phyloP scores from a whole-genome alignment of 1,140 invertebrate genomes.

The Drosophila burlai region DNA sequence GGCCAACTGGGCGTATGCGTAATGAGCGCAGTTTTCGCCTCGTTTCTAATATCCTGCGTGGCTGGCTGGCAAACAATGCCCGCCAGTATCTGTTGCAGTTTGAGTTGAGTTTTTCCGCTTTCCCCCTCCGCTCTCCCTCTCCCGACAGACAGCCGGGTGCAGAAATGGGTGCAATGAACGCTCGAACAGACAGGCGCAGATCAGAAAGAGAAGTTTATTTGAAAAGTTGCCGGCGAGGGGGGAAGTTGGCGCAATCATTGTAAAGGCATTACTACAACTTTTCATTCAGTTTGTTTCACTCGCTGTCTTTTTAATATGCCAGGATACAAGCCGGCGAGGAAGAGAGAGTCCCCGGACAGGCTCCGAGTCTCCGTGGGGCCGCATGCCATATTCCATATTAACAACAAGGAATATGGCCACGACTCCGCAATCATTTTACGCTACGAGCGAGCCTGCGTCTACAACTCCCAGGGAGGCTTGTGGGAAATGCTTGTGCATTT shows the following conservation, averaged over 20 bases:
- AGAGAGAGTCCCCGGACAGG: not conserved
- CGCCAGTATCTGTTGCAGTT: constrained; percentile 28
- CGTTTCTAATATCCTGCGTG: constrained; percentile 69
- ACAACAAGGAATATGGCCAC: constrained; percentile 25
- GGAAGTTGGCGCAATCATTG: constrained; percentile 64
- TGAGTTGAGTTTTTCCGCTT: constrained; percentile 30
- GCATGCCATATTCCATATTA: constrained; percentile 44
- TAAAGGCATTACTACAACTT: constrained; percentile 76
- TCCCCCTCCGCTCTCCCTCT: not conserved
- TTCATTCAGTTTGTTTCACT: constrained; percentile 63
- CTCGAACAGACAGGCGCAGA: constrained; percentile 63
- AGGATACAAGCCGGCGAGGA: constrained; percentile 8
- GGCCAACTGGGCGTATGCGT: constrained; percentile 55
- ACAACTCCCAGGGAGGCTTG: constrained; percentile 17
- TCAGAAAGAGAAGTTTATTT: constrained; percentile 71
- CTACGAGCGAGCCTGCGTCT: constrained; percentile 29
- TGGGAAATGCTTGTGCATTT: constrained; percentile 34
- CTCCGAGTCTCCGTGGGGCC: not conserved
- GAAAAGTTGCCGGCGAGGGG: constrained; percentile 65
- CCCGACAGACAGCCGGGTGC: constrained; percentile 1
- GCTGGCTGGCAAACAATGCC: constrained; percentile 43
- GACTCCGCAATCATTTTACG: constrained; percentile 46
- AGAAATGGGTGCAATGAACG: constrained; percentile 71
- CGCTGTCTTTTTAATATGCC: constrained; percentile 52
- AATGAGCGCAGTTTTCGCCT: constrained; percentile 51